These are phyloP conservation scores for Antheraea assamensis DNA, from an alignment of 2,888 invertebrate species.

Conservation along the genomic window DNA sequence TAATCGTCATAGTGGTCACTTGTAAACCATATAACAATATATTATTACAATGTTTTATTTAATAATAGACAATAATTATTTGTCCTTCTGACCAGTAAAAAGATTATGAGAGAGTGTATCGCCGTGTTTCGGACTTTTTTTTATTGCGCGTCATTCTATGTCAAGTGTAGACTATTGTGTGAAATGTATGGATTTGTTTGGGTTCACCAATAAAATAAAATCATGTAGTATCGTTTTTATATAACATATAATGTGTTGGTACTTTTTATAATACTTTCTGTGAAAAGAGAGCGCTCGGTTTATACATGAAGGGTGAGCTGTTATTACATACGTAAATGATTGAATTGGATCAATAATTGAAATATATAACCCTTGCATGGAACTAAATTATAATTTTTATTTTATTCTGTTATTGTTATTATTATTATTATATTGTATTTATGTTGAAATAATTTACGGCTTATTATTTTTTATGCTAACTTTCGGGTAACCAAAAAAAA, in stretches of 20 bases:
- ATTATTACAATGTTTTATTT: slow-evolving; percentile 30
- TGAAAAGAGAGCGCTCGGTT: slow-evolving; percentile 32
- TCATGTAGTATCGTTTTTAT: slow-evolving; percentile 10
- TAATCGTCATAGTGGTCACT: slow-evolving; percentile 64
- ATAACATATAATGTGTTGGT: slow-evolving; percentile 24
- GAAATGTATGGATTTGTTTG: slow-evolving; percentile 35
- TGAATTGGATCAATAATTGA: not conserved
- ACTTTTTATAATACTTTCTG: slow-evolving; percentile 16
- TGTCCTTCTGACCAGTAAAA: slow-evolving; percentile 38
- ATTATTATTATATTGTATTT: too few species aligned
- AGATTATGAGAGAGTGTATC: slow-evolving; percentile 35
- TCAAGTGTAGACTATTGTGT: slow-evolving; percentile 31
- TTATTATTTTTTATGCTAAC: too few species aligned
- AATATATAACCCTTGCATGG: not conserved
- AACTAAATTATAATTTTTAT: not conserved
- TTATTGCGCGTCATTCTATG: slow-evolving; percentile 31
- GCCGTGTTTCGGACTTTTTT: slow-evolving; percentile 23
- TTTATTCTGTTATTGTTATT: too few species aligned
- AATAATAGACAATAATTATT: slow-evolving; percentile 27
- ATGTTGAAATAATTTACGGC: too few species aligned
- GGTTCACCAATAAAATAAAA: slow-evolving; percentile 20
- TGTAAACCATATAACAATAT: slow-evolving; percentile 50
- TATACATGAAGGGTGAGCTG: slow-evolving; percentile 75
- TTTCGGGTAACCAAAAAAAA: too few species aligned
- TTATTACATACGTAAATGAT: slow-evolving; percentile 3